Evolutionary conservation across 2,888 invertebrate species (phyloP).

Genomic region (Papilio elwesi): DNA sequence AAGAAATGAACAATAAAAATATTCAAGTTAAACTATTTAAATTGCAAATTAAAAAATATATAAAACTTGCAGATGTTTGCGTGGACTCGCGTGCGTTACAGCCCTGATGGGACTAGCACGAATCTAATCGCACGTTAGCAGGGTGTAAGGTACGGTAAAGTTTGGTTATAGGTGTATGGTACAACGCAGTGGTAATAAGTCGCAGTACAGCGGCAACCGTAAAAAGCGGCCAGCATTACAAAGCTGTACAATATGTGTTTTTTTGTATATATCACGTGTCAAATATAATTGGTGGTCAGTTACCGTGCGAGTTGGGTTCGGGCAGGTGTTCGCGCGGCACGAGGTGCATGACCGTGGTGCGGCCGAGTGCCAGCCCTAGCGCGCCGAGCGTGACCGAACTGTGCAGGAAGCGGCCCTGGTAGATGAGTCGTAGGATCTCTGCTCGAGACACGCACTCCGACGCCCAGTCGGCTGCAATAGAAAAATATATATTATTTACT

Average conservation of each 20-base stretch:
- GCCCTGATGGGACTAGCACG: no score
- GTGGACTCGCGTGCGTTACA: no score
- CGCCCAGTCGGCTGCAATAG: conserved; percentile 93
- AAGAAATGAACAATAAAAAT: not conserved
- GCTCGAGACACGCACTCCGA: conserved; percentile 97
- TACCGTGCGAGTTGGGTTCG: conserved; percentile 99
- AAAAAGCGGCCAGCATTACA: not conserved
- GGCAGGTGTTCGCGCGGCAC: conserved; percentile 99
- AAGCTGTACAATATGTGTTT: not conserved
- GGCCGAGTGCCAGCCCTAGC: conserved; percentile 97
- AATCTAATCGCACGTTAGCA: no score
- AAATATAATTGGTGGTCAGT: conserved; percentile 31
- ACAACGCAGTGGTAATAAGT: not conserved
- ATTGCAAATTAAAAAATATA: no score
- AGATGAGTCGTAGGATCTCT: conserved; percentile 99
- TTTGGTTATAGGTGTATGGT: no score
- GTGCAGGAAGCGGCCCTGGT: conserved; percentile 99
- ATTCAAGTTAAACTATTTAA: no score
- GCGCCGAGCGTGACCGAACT: conserved; percentile 99
- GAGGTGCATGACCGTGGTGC: conserved; percentile 99
- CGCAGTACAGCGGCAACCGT: not conserved
- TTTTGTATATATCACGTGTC: not conserved
- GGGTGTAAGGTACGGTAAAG: no score
- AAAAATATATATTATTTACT: conserved; percentile 41
- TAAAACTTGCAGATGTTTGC: no score